A percentile compares a stretch with the other conserved stretches of the same genome.
phyloP scores from a whole-genome alignment of 1,140 invertebrate species.

The Euwallacea fornicatus region DNA sequence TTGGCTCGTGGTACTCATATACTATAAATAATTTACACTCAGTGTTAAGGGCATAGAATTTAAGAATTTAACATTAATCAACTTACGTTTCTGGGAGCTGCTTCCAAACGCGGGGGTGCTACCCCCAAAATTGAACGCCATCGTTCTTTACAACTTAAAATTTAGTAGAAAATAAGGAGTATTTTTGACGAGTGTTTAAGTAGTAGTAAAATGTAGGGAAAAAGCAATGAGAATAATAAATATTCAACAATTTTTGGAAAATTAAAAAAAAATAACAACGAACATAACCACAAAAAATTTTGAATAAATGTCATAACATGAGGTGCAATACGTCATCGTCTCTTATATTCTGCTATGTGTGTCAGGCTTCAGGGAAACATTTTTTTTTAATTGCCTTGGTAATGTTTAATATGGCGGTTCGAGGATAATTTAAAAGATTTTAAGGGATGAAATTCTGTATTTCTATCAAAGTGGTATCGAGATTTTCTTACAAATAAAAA shows the following conservation, averaged over 20 bases:
- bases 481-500: no score
- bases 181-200: background rate
- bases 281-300: slow-evolving; percentile 6
- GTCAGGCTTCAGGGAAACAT: no score
- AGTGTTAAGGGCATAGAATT: background rate
- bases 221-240: background rate
- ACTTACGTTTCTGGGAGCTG: slow-evolving; percentile 34
- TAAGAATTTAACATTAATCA: no score
- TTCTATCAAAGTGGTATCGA: no score
- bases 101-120: slow-evolving; percentile 31
- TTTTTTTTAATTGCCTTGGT: no score
- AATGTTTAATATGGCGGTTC: no score
- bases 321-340: no score
- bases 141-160: slow-evolving; percentile 3
- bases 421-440: no score
- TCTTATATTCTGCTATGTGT: no score
- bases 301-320: no score
- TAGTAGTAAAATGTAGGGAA: background rate
- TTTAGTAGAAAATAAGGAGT: background rate
- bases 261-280: background rate
- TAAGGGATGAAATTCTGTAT: no score
- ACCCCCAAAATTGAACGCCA: slow-evolving; percentile 36
- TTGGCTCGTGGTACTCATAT: background rate
- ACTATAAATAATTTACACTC: background rate
- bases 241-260: background rate